Conservation (phyloP, 2,113 vertebrate species). For the Telmatochromis brichardi region DNA sequence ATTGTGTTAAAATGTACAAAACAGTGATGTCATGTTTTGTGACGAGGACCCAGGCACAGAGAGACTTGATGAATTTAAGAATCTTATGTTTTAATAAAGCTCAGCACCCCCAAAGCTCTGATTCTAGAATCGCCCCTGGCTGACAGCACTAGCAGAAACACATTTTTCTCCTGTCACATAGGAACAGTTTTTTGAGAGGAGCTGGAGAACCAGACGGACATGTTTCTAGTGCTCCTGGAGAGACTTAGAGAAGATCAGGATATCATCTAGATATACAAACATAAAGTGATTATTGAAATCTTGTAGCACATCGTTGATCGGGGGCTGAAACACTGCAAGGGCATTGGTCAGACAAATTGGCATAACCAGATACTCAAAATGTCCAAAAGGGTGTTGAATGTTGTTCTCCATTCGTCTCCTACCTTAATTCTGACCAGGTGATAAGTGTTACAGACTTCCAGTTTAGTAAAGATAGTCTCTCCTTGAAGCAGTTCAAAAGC, state of each 20-base stretch:
- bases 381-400: neutral
- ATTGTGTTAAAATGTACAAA: too few species aligned
- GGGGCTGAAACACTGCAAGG: neutral
- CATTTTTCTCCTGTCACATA: neutral
- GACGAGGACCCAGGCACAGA: too few species aligned
- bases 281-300: neutral
- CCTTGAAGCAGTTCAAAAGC: neutral
- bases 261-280: neutral
- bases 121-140: too few species aligned
- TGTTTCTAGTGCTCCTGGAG: neutral
- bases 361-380: neutral
- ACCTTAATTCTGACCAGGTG: neutral
- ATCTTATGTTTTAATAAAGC: too few species aligned
- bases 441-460: neutral
- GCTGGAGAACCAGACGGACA: neutral
- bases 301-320: neutral
- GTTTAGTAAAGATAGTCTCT: neutral
- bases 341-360: neutral
- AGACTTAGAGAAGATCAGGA: neutral
- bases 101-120: too few species aligned
- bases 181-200: neutral
- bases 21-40: too few species aligned
- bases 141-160: neutral
- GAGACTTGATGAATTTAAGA: too few species aligned
- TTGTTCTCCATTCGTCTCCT: neutral